phyloP scores from a whole-genome alignment of 2,797 vertebrate species.

The Cygnus olor region DNA sequence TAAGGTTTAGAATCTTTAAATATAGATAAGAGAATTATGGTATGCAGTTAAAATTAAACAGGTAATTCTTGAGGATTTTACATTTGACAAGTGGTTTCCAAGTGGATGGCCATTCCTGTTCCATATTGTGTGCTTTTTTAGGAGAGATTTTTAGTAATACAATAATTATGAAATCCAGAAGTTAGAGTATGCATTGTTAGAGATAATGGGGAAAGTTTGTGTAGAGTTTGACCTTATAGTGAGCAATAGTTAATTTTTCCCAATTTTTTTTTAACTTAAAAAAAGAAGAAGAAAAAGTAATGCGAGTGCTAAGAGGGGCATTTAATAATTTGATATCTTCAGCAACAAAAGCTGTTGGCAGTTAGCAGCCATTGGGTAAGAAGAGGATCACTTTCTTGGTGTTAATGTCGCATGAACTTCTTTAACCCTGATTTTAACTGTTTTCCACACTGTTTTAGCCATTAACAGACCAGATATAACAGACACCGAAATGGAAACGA shows the following conservation, averaged over 20 bases:
- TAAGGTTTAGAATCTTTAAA: not conserved
- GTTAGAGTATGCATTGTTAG: not conserved
- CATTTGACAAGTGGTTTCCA: not conserved
- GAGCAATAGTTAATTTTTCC: not conserved
- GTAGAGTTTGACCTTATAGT: not conserved
- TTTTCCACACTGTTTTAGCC: constrained; percentile 74
- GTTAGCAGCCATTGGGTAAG: not conserved
- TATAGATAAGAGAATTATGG: not conserved
- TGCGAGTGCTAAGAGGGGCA: not conserved
- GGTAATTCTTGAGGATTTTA: not conserved
- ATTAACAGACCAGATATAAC: constrained; percentile 95
- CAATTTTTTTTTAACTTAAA: not conserved
- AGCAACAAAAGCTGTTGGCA: not conserved
- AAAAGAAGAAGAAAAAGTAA: rapidly evolving
- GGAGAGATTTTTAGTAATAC: not conserved
- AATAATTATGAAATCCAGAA: not conserved
- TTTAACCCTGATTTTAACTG: not conserved
- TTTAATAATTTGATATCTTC: not conserved
- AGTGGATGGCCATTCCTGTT: not conserved
- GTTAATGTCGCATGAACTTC: not conserved
- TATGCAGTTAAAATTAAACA: not conserved
- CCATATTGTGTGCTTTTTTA: not conserved
- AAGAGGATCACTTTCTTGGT: not conserved
- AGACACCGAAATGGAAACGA: constrained; percentile 96
- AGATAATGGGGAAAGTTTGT: not conserved